Percentiles rank a stretch among this genome's conserved stretches.
phyloP scores from a whole-genome alignment of 2,888 invertebrate genomes.

The Lissonota sp. region DNA sequence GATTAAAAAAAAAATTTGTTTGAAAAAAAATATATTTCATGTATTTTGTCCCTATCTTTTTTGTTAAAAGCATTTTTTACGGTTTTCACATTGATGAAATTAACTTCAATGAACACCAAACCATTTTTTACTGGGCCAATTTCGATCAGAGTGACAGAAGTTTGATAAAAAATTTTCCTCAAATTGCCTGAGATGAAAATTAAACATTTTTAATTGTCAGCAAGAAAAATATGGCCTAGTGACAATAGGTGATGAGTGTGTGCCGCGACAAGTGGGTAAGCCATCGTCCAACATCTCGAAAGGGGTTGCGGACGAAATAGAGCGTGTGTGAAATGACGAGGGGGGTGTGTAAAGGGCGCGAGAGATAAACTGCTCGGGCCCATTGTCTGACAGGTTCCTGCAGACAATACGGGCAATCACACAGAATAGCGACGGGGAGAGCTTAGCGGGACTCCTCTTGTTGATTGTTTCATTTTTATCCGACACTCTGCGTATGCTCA shows the following conservation, averaged over 20 bases:
- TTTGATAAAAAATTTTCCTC: too few species aligned
- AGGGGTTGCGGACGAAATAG: slow-evolving; percentile 28
- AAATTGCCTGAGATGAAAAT: background rate
- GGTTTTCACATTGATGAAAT: too few species aligned
- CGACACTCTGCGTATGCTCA: slow-evolving; percentile 21
- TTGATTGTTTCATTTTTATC: slow-evolving; percentile 68
- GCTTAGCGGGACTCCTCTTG: slow-evolving; percentile 39
- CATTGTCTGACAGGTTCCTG: slow-evolving; percentile 62
- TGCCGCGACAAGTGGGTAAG: slow-evolving; percentile 12
- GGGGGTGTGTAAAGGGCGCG: slow-evolving; percentile 25
- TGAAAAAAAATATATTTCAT: too few species aligned
- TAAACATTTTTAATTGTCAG: background rate
- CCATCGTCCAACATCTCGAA: slow-evolving; percentile 44
- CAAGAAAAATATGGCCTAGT: slow-evolving; percentile 29
- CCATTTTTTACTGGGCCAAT: too few species aligned
- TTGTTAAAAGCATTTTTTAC: too few species aligned
- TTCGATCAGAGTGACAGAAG: too few species aligned
- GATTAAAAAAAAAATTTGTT: background rate
- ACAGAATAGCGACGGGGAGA: slow-evolving; percentile 59
- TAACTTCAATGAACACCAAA: too few species aligned
- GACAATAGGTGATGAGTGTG: background rate
- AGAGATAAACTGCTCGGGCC: slow-evolving; percentile 63
- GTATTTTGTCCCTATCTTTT: too few species aligned
- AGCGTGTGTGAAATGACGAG: slow-evolving; percentile 12
- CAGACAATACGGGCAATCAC: slow-evolving; percentile 70